phyloP scores from a whole-genome alignment of 2,888 invertebrate genomes.

The Xylota sylvarum region DNA sequence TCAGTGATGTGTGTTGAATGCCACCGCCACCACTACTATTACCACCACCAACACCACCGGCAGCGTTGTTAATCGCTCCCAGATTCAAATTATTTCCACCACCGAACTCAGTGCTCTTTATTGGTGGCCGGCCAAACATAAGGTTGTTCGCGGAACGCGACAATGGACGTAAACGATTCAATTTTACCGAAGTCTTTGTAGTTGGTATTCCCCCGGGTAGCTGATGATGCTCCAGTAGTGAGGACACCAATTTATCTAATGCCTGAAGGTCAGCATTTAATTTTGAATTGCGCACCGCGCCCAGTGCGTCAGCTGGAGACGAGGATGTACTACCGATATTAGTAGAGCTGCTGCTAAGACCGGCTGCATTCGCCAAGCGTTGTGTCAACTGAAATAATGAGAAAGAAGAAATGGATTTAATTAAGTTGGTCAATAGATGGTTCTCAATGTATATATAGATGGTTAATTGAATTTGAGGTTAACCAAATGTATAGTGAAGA shows the following conservation, averaged over 20 bases:
- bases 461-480: constrained; percentile 32
- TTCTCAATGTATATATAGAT: neutral
- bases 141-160: constrained; percentile 84
- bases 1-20: constrained; percentile 79
- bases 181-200: constrained; percentile 80
- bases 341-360: constrained; percentile 78
- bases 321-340: constrained; percentile 23
- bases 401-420: constrained; percentile 55
- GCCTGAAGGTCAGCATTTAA: constrained; percentile 87
- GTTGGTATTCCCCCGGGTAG: constrained; percentile 52
- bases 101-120: constrained; percentile 52
- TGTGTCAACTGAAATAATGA: constrained; percentile 81
- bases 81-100: constrained; percentile 73
- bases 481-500: neutral
- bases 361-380: constrained; percentile 82
- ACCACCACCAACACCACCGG: constrained; percentile 38
- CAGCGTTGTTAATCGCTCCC: constrained; percentile 60
- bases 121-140: constrained; percentile 76
- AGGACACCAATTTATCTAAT: constrained; percentile 88
- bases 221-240: constrained; percentile 85
- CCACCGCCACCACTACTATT: constrained; percentile 45
- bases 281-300: constrained; percentile 84
- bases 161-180: constrained; percentile 84
- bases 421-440: constrained; percentile 48
- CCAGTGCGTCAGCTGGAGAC: constrained; percentile 80